Percentiles rank a stretch among this genome's conserved stretches.
Evolutionary conservation across 2,113 vertebrate species (phyloP).

Genomic region (Oreocharis arfaki): DNA sequence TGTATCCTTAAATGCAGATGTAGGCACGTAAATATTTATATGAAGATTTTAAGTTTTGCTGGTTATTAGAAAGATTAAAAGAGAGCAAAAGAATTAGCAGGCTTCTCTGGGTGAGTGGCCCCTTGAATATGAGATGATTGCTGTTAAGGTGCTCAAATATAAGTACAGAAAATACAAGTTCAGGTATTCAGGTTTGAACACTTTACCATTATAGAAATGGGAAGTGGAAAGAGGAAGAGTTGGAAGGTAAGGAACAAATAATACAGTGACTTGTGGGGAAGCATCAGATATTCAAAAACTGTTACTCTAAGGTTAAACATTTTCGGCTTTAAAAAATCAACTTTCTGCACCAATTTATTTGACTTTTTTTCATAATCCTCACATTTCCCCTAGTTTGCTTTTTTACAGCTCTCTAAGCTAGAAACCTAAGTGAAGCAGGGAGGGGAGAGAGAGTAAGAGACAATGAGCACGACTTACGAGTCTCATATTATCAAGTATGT

Average conservation of each 20-base stretch:
- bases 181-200: not conserved
- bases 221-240: conserved; percentile 3
- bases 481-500: not conserved
- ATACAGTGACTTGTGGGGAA: not conserved
- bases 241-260: not conserved
- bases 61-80: not conserved
- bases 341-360: not conserved
- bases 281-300: not conserved
- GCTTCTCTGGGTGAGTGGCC: not conserved
- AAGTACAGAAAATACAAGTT: not conserved
- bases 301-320: not conserved
- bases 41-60: not conserved
- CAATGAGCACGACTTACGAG: not conserved
- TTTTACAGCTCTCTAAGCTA: not conserved
- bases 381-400: not conserved
- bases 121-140: not conserved
- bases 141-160: not conserved
- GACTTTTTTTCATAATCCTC: not conserved
- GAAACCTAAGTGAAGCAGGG: not conserved
- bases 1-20: not conserved
- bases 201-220: not conserved
- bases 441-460: not conserved
- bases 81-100: not conserved
- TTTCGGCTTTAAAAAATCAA: not conserved
- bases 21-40: not conserved